Evolutionary conservation across 35 echinoderm and acorn worm species (phyloP).

Genomic region (Ophiothrix spiculata): DNA sequence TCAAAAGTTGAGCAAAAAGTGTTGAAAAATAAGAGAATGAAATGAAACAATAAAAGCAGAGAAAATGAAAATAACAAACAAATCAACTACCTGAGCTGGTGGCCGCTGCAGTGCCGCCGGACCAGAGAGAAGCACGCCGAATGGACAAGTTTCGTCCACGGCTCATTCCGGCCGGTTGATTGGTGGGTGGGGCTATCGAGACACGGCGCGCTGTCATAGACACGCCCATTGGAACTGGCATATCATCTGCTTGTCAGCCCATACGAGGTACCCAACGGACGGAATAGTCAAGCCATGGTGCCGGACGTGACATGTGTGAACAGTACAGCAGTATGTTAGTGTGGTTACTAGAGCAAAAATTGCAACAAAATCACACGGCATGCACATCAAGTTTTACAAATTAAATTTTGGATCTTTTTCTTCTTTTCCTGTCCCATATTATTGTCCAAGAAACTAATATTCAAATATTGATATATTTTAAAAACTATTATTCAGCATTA

Average conservation of each 20-base stretch:
- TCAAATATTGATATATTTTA: background rate
- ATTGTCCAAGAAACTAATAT: background rate
- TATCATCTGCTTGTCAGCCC: slow-evolving; percentile 72
- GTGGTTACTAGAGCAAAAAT: slow-evolving; percentile 27
- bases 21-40: background rate
- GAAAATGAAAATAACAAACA: slow-evolving; percentile 13
- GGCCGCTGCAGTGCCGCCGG: slow-evolving; percentile 77
- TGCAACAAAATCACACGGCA: slow-evolving; percentile 9
- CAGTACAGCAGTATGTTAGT: slow-evolving; percentile 39
- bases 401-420: background rate
- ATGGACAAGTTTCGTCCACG: slow-evolving; percentile 92
- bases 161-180: slow-evolving; percentile 64
- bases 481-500: background rate
- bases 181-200: slow-evolving; percentile 87
- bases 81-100: slow-evolving; percentile 70
- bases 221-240: slow-evolving; percentile 77
- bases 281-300: slow-evolving; percentile 23
- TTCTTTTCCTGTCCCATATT: background rate
- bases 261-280: slow-evolving; percentile 19
- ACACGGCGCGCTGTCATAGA: slow-evolving; percentile 86
- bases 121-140: slow-evolving; percentile 98
- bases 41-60: slow-evolving; percentile 7
- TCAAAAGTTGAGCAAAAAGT: background rate
- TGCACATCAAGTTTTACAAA: background rate
- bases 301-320: slow-evolving; percentile 35